Evolutionary conservation across 2,888 invertebrate genomes (phyloP), one percentile per base, ranked within the genome.

Genomic region (Dicyrtomina minuta): DNA sequence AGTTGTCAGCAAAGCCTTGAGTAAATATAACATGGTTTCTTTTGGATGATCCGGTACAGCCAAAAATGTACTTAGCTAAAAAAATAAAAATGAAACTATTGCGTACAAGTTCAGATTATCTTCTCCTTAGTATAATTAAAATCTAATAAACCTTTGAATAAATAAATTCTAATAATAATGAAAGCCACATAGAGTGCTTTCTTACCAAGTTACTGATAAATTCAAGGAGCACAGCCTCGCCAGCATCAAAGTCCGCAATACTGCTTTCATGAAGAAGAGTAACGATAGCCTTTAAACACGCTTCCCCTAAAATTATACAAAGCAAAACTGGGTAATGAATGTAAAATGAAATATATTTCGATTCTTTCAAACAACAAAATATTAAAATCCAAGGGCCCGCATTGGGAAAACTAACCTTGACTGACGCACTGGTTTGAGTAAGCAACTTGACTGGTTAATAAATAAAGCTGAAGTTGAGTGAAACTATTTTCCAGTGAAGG

Each of bases 401-500:
- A 51, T 39, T 49, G 15, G 15, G 33, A 33, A 33, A 44, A 27
- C 61, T 77, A 81, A 92, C 92, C 92, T 87, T 96, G 96, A 55
- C 94, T 94, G 67, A 93, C 86, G 81, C 96, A 96, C 79, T 90
- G 88, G 84, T 94, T 95, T 68, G 91, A 86, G 71, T 96, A 84
- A 26, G 96, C 93, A 55, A 93, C 90, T 83, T 94, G 93, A 20
- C 93, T 95, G 15, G 92, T 90, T 8, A 92, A 84, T 69, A 96
- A 85, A 84, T 95, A 95, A 59, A 97, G 86, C 78, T 92, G 90
- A 79, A 95, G 86, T 80, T 91, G 87, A 26, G 88, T 86, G 71
- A 90, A 87, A n/a, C 89, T 86, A 71, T 90, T 90, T 78, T 86
- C 88, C 80, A 98, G 87, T 15, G 96, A 96, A n/a, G 98, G 98